phyloP scores from a whole-genome alignment of 2,888 invertebrate species.

The Rhynchonema sp. region DNA sequence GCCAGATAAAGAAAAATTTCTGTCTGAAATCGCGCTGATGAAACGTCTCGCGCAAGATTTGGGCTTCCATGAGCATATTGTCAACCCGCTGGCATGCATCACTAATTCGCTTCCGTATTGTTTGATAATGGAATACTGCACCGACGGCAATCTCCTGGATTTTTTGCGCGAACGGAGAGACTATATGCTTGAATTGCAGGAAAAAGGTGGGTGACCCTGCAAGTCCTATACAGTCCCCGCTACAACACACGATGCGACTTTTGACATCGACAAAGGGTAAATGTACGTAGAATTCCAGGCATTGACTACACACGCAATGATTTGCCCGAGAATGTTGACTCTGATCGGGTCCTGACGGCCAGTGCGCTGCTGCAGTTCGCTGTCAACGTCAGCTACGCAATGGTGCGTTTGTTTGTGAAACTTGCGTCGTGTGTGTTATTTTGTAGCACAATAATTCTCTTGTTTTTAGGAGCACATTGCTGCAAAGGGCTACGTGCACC shows the following conservation, averaged over 20 bases:
- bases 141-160: slow-evolving; percentile 68
- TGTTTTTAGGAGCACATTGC: slow-evolving; percentile 26
- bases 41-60: slow-evolving; percentile 42
- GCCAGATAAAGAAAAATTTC: slow-evolving; percentile 25
- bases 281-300: too few relatives aligned
- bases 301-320: too few relatives aligned
- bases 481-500: slow-evolving; percentile 25
- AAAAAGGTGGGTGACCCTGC: too few relatives aligned
- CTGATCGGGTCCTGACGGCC: background rate
- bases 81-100: slow-evolving; percentile 74
- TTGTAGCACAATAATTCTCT: too few relatives aligned
- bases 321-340: slow-evolving; percentile 4
- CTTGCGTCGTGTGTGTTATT: too few relatives aligned
- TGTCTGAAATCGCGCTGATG: slow-evolving; percentile 94
- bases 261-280: too few relatives aligned
- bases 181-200: too few relatives aligned
- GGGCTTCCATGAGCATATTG: slow-evolving; percentile 43
- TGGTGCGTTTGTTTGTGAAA: background rate
- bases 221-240: too few relatives aligned
- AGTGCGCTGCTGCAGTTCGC: background rate
- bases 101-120: slow-evolving; percentile 29
- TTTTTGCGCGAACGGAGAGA: too few relatives aligned
- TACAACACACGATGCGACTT: too few relatives aligned
- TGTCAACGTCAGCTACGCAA: background rate
- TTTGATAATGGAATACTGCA: slow-evolving; percentile 38